Conservation (phyloP, 2,888 invertebrate species). For the Panzeria rudis region DNA sequence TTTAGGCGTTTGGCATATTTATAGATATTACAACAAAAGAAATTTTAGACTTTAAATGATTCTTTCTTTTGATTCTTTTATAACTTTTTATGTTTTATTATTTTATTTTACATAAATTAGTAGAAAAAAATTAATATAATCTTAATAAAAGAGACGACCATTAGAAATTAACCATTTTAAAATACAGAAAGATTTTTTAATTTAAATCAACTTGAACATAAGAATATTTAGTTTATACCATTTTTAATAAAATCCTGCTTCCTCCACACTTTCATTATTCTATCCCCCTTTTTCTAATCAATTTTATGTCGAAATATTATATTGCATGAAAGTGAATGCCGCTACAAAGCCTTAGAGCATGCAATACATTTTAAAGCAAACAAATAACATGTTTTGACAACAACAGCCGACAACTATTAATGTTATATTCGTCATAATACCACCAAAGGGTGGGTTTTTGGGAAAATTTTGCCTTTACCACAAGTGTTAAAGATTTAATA, state of each 20-base stretch:
- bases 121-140: too few relatives aligned
- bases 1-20: background rate
- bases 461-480: background rate
- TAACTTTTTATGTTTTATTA: too few relatives aligned
- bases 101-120: too few relatives aligned
- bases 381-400: background rate
- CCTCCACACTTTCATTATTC: too few relatives aligned
- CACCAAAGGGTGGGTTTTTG: background rate
- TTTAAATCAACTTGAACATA: too few relatives aligned
- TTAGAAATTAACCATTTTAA: too few relatives aligned
- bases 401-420: conserved; percentile 24
- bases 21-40: too few relatives aligned
- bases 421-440: conserved; percentile 3
- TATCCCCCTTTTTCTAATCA: background rate
- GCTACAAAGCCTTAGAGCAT: conserved; percentile 26
- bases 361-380: conserved; percentile 31
- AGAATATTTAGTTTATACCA: too few relatives aligned
- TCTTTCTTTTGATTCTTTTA: too few relatives aligned
- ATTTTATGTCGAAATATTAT: conserved; percentile 7
- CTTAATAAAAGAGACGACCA: too few relatives aligned
- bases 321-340: conserved; percentile 30
- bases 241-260: background rate
- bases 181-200: too few relatives aligned
- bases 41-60: too few relatives aligned
- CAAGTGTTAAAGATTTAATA: background rate